Percentiles rank a stretch among this genome's conserved stretches.
These are phyloP conservation scores for Rissa tridactyla DNA, from an alignment of 2,113 vertebrate genomes.

Conservation along the genomic window DNA sequence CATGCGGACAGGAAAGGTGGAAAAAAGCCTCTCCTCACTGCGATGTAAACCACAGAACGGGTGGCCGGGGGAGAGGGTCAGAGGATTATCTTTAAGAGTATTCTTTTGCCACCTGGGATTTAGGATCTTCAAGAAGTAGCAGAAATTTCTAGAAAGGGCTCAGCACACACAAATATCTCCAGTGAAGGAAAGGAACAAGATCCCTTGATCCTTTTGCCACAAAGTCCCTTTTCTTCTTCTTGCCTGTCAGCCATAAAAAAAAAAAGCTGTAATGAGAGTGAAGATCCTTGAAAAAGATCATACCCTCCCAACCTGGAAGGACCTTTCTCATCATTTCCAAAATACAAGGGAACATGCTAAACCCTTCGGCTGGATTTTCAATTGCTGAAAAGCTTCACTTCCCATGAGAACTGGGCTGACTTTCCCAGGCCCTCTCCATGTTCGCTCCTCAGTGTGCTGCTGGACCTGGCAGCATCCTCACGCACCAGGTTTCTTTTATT, in stretches of 20 bases:
- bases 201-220: neutral
- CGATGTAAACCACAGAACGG: neutral
- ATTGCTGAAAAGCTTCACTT: neutral
- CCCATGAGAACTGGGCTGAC: neutral
- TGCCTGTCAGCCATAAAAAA: neutral
- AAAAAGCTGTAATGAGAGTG: neutral
- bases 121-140: neutral
- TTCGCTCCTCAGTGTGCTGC: neutral
- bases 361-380: neutral
- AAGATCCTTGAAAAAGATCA: neutral
- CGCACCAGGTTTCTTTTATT: neutral
- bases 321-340: neutral
- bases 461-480: neutral
- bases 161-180: neutral
- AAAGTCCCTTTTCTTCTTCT: neutral
- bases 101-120: neutral
- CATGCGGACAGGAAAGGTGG: neutral
- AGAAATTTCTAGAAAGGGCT: neutral
- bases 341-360: neutral
- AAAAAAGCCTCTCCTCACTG: neutral
- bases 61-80: neutral
- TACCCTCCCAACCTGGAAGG: neutral
- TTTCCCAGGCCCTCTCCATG: neutral
- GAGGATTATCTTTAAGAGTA: neutral
- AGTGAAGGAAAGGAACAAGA: neutral